Base-by-base conservation (phyloP, 2,797 vertebrate species). In the Pseudocheirus occidentalis region DNA sequence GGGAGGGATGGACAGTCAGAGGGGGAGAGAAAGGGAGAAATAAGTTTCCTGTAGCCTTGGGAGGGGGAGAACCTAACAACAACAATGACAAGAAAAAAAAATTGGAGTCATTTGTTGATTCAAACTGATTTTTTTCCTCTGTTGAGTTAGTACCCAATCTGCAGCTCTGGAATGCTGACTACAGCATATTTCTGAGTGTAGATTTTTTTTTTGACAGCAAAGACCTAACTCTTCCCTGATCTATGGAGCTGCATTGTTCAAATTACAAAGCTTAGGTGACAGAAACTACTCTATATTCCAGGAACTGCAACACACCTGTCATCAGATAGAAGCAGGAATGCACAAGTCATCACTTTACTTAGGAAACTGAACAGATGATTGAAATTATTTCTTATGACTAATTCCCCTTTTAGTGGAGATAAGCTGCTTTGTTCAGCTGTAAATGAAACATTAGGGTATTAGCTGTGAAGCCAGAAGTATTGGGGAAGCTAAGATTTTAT, bases 371-470 rank as follows among this genome's bases (percentile, higher is more conserved):
- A 98, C 98, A 98, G 98, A 98, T 98, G 98, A 98, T 98, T 98
- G 98, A 98, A 98, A 99, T 99, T 98, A 98, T 98, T 98, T 98
- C 98, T 98, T 98, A 97, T 98, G 98, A 97, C 98, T 99, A 99
- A 99, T 99, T 99, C 98, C 97, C 97, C 98, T 98, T 98, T 99
- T 98, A 99, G 98, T 98, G 97, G 97, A 98, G 98, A 99, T 98
- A 98, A 98, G 98, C 98, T 96, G 97, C 98, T 98, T 98, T 98
- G 98, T 98, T 99, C 98, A 96, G 98, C 98, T 98, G 98, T 98
- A 98, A 98, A 98, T 98, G 98, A 99, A 99, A 98, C 98, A 98
- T 99, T 98, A 98, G 98, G 98, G 98, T 98, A 99, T 99, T 99
- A 99, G 97, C 98, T 98, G 98, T 98, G 98, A 98, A 99, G 98